These are phyloP conservation scores for Lasioglossum villosulum DNA, from an alignment of 2,888 invertebrate species.

Conservation along the genomic window DNA sequence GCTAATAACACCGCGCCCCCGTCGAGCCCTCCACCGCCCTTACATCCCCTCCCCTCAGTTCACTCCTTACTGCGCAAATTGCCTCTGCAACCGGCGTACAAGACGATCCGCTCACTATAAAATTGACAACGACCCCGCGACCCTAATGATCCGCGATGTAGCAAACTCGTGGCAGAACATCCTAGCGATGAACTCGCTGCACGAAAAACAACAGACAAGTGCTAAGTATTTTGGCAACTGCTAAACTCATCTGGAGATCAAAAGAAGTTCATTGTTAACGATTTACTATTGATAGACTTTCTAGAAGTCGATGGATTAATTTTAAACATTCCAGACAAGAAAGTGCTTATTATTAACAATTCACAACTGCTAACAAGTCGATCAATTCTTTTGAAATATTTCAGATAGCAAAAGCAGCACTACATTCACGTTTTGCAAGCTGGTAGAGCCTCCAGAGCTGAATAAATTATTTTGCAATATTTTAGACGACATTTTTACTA, in stretches of 20 bases:
- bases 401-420: background rate
- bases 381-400: background rate
- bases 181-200: background rate
- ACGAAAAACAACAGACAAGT: too few species aligned
- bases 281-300: too few species aligned
- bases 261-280: too few species aligned
- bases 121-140: constrained; percentile 47
- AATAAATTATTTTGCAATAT: too few species aligned
- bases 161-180: background rate
- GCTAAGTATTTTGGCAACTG: too few species aligned
- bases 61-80: constrained; percentile 67
- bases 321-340: background rate
- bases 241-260: too few species aligned
- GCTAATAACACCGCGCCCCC: constrained; percentile 75
- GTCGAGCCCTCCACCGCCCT: constrained; percentile 6
- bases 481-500: too few species aligned
- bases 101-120: constrained; percentile 26
- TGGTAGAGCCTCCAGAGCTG: too few species aligned
- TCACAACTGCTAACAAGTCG: background rate
- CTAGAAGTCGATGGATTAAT: too few species aligned
- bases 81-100: constrained; percentile 37
- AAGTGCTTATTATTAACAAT: background rate
- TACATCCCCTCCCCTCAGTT: constrained; percentile 29
- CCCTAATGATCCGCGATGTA: constrained; percentile 4
- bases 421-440: background rate